A percentile compares a stretch with the other conserved stretches of the same genome.
Evolutionary conservation across 2,113 vertebrate genomes (phyloP).

Genomic region (Nettapus auritus): DNA sequence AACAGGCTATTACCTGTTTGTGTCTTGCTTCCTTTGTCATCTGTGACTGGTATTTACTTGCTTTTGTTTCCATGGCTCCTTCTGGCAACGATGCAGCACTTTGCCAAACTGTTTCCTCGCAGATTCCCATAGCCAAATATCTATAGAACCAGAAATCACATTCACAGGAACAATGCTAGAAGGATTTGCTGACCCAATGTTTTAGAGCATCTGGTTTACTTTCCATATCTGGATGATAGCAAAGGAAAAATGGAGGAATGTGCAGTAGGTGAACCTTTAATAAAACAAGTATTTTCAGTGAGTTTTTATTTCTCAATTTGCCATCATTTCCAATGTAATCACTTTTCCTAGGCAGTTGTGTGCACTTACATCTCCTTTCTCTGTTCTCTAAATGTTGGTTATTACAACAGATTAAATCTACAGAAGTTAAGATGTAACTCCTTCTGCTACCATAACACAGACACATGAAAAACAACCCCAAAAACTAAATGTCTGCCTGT

Average conservation of each 20-base stretch:
- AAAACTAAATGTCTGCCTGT: not conserved
- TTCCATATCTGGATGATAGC: not conserved
- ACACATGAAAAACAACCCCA: accelerated
- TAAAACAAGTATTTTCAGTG: not conserved
- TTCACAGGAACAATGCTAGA: not conserved
- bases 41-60: not conserved
- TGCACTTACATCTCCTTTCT: not conserved
- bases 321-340: not conserved
- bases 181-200: not conserved
- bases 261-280: not conserved
- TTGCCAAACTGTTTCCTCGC: not conserved
- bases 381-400: not conserved
- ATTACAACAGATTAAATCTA: not conserved
- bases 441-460: not conserved
- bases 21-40: not conserved
- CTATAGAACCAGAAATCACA: not conserved
- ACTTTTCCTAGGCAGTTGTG: not conserved
- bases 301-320: not conserved
- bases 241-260: not conserved
- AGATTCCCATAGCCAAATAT: not conserved
- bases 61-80: not conserved
- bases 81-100: not conserved
- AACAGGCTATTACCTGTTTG: not conserved
- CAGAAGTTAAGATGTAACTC: not conserved
- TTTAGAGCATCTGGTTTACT: not conserved